These are phyloP conservation scores for Drosophila lacteicornis DNA, from an alignment of 1,140 invertebrate species.

Conservation along the genomic window DNA sequence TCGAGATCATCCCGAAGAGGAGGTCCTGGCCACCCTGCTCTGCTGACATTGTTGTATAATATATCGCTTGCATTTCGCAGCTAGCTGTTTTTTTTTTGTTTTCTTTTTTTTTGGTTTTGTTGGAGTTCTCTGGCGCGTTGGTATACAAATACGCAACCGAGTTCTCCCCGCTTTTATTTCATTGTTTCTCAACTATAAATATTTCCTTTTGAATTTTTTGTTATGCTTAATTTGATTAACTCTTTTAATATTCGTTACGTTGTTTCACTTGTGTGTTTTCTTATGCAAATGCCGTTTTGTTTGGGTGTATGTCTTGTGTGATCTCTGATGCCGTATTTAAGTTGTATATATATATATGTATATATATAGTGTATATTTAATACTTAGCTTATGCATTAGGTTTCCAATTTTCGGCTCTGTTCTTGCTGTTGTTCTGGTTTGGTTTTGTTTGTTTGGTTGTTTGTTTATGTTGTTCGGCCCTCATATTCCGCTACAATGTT, in stretches of 20 bases:
- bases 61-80: slow-evolving; percentile 59
- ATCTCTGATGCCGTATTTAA: slow-evolving; percentile 56
- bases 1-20: slow-evolving; percentile 9
- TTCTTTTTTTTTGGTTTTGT: slow-evolving; percentile 4
- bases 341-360: slow-evolving; percentile 41
- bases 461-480: slow-evolving; percentile 41
- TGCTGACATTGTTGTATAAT: slow-evolving; percentile 72
- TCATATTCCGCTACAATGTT: slow-evolving; percentile 61
- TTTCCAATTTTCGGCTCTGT: slow-evolving; percentile 56
- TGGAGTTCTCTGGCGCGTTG: slow-evolving; percentile 62
- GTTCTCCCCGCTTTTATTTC: slow-evolving; percentile 34
- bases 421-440: slow-evolving; percentile 35
- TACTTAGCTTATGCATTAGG: slow-evolving; percentile 73
- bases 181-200: slow-evolving; percentile 74
- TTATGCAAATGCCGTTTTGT: slow-evolving; percentile 60
- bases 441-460: slow-evolving; percentile 36
- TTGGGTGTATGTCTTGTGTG: slow-evolving; percentile 46
- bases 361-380: slow-evolving; percentile 66
- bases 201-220: slow-evolving; percentile 58
- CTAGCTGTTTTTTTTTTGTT: slow-evolving; percentile 3
- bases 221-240: slow-evolving; percentile 78
- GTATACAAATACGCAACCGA: slow-evolving; percentile 78
- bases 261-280: slow-evolving; percentile 69
- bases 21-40: slow-evolving; percentile 20
- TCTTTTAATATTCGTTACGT: slow-evolving; percentile 79